These are phyloP conservation scores for Distichodus sexfasciatus DNA, from an alignment of 2,797 vertebrate genomes.

Conservation along the genomic window DNA sequence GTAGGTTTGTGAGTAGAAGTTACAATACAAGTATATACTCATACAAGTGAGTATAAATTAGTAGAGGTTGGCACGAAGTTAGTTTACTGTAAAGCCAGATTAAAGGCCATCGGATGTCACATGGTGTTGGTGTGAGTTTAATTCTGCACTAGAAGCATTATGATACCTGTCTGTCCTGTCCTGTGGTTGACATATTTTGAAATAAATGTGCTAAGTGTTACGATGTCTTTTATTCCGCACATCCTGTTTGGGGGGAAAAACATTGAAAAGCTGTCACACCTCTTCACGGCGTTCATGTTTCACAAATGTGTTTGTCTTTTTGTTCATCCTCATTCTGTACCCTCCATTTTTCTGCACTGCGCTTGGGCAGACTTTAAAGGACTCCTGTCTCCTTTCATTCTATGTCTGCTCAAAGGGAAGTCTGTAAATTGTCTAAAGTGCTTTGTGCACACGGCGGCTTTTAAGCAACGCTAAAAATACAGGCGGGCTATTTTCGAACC, in stretches of 20 bases:
- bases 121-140: neutral
- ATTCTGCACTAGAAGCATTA: neutral
- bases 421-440: conserved; percentile 32
- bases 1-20: too few relatives aligned
- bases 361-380: conserved; percentile 28
- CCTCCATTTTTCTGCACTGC: neutral
- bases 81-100: neutral
- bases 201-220: conserved; percentile 11
- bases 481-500: conserved; percentile 36
- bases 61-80: neutral
- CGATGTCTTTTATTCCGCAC: neutral
- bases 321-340: conserved; percentile 4
- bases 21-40: too few relatives aligned
- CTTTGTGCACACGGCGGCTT: conserved; percentile 37
- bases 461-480: conserved; percentile 44
- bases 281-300: conserved; percentile 7
- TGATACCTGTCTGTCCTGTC: neutral
- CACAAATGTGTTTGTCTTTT: conserved; percentile 21
- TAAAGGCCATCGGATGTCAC: neutral
- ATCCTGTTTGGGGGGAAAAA: conserved; percentile 13
- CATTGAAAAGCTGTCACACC: conserved; percentile 14
- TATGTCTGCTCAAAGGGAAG: conserved; percentile 34
- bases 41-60: neutral
- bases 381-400: conserved; percentile 27
- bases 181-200: conserved; percentile 20